Percentiles rank a stretch among this genome's conserved stretches.
phyloP scores from a whole-genome alignment of 2,888 invertebrate genomes.

The Crossocerus cetratus region DNA sequence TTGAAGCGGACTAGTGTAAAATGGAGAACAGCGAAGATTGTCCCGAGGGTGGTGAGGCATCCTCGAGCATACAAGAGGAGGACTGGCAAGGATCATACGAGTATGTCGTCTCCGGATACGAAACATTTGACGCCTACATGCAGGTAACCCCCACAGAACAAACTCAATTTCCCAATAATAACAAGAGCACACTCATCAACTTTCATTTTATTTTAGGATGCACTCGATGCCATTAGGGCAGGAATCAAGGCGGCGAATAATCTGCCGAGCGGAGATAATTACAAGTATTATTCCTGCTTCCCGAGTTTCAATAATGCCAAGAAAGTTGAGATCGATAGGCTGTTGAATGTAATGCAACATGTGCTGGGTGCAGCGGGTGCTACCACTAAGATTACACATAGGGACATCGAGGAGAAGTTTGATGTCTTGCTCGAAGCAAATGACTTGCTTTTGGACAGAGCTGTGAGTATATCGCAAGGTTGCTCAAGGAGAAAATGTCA shows the following conservation, averaged over 20 bases:
- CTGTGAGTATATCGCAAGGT: constrained; percentile 79
- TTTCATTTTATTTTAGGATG: constrained; percentile 78
- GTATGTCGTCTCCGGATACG: neutral
- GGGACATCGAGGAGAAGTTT: constrained; percentile 83
- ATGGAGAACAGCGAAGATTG: no score
- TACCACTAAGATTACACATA: constrained; percentile 79
- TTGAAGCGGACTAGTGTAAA: no score
- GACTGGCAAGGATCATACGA: neutral
- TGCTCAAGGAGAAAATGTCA: neutral
- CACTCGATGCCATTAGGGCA: constrained; percentile 82
- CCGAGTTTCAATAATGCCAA: constrained; percentile 85
- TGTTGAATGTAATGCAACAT: constrained; percentile 81
- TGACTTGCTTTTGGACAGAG: constrained; percentile 89
- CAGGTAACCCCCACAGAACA: neutral
- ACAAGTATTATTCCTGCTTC: constrained; percentile 87
- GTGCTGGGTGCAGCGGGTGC: constrained; percentile 80
- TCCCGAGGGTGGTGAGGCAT: no score
- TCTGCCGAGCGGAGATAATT: constrained; percentile 85
- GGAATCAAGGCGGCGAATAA: constrained; percentile 85
- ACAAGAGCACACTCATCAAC: neutral
- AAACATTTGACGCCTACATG: neutral
- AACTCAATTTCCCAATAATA: constrained; percentile 31
- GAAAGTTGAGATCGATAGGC: constrained; percentile 81
- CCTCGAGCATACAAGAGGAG: neutral
- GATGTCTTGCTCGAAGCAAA: constrained; percentile 90